A percentile compares a stretch with the other conserved stretches of the same genome.
These are phyloP conservation scores for Melikaiella ostensackeni DNA, from an alignment of 2,888 invertebrate species.

Conservation along the genomic window DNA sequence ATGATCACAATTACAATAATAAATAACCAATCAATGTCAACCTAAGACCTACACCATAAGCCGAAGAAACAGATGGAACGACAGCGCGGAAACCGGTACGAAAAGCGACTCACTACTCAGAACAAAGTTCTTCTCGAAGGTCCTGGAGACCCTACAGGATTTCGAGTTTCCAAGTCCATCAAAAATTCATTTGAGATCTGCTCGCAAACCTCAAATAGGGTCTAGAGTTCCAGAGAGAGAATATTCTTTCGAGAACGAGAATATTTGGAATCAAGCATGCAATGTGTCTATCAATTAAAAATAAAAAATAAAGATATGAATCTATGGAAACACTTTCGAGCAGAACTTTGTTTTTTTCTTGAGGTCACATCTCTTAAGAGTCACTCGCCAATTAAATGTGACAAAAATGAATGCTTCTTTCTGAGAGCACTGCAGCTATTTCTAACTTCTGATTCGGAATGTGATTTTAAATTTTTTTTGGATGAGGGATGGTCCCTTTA, in stretches of 20 bases:
- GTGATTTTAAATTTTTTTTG: conserved; percentile 31
- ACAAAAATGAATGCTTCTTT: conserved; percentile 31
- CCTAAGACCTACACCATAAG: conserved; percentile 74
- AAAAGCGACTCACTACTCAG: conserved; percentile 67
- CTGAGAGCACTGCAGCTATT: conserved; percentile 70
- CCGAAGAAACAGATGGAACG: conserved; percentile 67
- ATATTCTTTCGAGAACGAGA: conserved; percentile 9
- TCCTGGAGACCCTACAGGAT: conserved; percentile 43
- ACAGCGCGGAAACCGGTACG: conserved; percentile 64
- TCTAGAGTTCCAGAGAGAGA: conserved; percentile 25
- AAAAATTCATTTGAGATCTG: neutral
- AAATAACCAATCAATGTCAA: conserved; percentile 66
- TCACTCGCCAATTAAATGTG: conserved; percentile 61
- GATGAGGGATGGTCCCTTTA: conserved; percentile 21
- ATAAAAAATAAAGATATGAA: neutral
- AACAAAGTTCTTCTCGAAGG: conserved; percentile 53
- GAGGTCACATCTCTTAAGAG: conserved; percentile 54
- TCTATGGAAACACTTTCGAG: neutral
- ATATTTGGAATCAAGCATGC: conserved; percentile 47
- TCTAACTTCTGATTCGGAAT: conserved; percentile 59
- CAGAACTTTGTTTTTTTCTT: conserved; percentile 44
- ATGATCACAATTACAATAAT: conserved; percentile 56
- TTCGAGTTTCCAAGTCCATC: conserved; percentile 35
- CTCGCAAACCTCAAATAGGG: conserved; percentile 41
- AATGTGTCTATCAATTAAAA: no score